phyloP scores from a whole-genome alignment of 1,140 invertebrate genomes.

The Drosophila navojoa region DNA sequence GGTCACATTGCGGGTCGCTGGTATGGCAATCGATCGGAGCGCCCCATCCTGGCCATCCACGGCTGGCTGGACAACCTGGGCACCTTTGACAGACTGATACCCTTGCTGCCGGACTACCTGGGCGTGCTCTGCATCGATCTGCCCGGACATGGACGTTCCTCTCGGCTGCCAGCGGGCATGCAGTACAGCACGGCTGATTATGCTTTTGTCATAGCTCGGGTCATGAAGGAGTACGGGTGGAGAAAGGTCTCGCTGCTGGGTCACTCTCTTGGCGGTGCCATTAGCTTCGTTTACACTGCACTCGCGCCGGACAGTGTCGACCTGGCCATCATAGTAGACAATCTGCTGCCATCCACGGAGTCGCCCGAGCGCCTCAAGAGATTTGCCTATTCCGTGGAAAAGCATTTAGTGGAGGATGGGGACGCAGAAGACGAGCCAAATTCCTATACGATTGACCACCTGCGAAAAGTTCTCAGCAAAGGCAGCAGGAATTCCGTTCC shows the following conservation, averaged over 20 bases:
- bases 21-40: conserved; percentile 86
- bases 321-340: conserved; percentile 86
- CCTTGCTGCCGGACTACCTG: conserved; percentile 85
- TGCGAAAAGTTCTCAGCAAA: conserved; percentile 84
- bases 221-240: conserved; percentile 88
- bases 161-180: conserved; percentile 86
- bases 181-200: conserved; percentile 86
- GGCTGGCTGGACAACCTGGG: conserved; percentile 91
- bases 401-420: conserved; percentile 50
- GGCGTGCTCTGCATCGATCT: conserved; percentile 88
- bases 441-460: conserved; percentile 85
- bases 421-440: conserved; percentile 84
- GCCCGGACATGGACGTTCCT: conserved; percentile 89
- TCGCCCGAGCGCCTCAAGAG: not conserved
- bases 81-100: conserved; percentile 88
- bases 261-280: conserved; percentile 88
- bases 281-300: conserved; percentile 85
- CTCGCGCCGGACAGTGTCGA: conserved; percentile 86
- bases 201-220: conserved; percentile 85
- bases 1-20: conserved; percentile 88
- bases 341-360: conserved; percentile 76
- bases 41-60: conserved; percentile 89
- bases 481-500: conserved; percentile 85
- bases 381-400: conserved; percentile 73
- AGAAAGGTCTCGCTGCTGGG: conserved; percentile 87